Conservation (phyloP, 2,888 invertebrate genomes). For the Sympetrum striolatum region DNA sequence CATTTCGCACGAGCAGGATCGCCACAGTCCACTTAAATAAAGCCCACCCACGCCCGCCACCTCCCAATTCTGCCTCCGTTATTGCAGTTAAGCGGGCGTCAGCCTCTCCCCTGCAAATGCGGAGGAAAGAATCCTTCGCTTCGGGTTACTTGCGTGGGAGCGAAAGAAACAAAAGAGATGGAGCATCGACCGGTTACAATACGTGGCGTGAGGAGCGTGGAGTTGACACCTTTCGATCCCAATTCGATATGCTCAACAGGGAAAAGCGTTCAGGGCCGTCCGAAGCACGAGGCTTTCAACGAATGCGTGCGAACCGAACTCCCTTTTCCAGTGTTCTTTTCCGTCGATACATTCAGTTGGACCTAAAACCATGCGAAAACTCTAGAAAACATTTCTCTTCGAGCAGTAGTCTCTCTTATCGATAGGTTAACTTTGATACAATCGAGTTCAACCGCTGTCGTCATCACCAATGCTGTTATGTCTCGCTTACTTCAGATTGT, state of each 20-base stretch:
- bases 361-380: no score
- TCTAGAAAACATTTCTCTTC: no score
- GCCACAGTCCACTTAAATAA: background rate
- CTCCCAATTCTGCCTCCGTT: background rate
- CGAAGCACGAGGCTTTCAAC: no score
- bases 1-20: conserved; percentile 13
- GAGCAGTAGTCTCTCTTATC: no score
- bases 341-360: no score
- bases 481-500: no score
- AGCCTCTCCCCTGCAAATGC: background rate
- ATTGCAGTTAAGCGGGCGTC: conserved; percentile 39
- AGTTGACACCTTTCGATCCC: background rate
- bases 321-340: no score
- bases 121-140: background rate
- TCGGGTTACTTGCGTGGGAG: no score
- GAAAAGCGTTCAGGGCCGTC: background rate
- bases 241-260: background rate
- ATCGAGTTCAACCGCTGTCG: no score
- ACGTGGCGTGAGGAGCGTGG: background rate
- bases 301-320: no score
- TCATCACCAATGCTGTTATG: no score
- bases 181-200: conserved; percentile 30
- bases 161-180: background rate
- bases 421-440: no score
- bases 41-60: background rate